These are phyloP conservation scores for Elgaria multicarinata DNA, from an alignment of 2,113 vertebrate species.

Conservation along the genomic window DNA sequence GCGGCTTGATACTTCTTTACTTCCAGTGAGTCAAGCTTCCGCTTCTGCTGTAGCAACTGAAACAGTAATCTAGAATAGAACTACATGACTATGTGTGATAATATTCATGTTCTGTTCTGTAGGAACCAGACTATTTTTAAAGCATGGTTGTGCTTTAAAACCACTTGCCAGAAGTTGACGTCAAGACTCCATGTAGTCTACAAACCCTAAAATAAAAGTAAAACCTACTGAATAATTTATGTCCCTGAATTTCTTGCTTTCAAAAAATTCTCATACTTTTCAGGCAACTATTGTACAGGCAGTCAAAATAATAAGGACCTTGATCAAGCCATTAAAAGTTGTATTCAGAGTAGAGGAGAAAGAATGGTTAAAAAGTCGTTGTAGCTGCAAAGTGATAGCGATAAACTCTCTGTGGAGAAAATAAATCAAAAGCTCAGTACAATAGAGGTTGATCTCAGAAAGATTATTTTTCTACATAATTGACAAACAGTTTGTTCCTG, in stretches of 20 bases:
- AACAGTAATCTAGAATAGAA: neutral
- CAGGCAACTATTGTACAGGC: too few relatives aligned
- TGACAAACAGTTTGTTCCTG: neutral
- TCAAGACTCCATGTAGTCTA: conserved; percentile 42
- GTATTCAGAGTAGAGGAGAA: neutral
- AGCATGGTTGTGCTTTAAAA: neutral
- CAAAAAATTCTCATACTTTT: too few relatives aligned
- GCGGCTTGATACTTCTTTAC: neutral
- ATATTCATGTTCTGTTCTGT: neutral
- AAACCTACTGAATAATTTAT: conserved; percentile 16
- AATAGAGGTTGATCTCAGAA: neutral
- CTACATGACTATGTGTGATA: neutral
- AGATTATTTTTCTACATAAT: neutral
- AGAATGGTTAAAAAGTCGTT: neutral
- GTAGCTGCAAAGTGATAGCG: neutral
- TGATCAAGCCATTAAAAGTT: neutral
- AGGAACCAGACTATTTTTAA: conserved; percentile 39
- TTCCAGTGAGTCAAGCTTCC: neutral
- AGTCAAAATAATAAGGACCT: neutral
- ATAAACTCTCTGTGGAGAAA: neutral
- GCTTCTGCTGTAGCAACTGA: neutral
- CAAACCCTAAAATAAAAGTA: conserved; percentile 21
- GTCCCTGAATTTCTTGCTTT: neutral
- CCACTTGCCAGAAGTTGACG: conserved; percentile 24
- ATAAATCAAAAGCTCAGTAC: neutral